Conservation (phyloP, 2,797 vertebrate species). For the Alosa sapidissima region DNA sequence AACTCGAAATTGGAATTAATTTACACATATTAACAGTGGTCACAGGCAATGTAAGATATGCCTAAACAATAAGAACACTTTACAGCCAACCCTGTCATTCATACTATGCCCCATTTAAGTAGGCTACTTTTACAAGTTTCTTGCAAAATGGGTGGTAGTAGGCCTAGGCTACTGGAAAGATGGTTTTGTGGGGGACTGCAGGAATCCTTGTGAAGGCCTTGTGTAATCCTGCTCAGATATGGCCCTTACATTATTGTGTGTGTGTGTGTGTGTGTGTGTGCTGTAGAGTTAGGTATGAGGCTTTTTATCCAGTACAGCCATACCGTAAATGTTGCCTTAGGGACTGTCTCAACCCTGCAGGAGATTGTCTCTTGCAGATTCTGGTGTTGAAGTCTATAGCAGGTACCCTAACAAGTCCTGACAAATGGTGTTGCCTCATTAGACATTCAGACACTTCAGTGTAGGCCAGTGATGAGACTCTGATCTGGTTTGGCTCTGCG, state of each 20-base stretch:
- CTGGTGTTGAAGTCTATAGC: not conserved
- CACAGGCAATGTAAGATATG: not conserved
- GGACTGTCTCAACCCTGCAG: slow-evolving; percentile 2
- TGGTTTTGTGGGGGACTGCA: not conserved
- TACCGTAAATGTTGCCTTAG: slow-evolving; percentile 6
- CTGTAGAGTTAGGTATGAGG: slow-evolving; percentile 7
- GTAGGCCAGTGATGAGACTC: not conserved
- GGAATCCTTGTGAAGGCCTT: not conserved
- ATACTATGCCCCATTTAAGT: not conserved
- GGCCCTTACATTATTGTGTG: not conserved
- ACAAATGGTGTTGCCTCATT: not conserved
- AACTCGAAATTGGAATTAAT: not conserved
- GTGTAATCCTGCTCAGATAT: not conserved
- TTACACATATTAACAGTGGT: not conserved
- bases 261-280: slow-evolving; percentile 37
- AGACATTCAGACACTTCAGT: not conserved
- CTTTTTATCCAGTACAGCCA: not conserved
- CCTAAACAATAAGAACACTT: not conserved
- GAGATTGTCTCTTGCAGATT: slow-evolving; percentile 1
- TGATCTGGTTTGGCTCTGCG: not conserved
- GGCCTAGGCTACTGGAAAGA: not conserved
- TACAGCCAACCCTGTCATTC: not conserved
- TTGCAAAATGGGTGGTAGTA: not conserved
- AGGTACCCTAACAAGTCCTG: slow-evolving; percentile 9
- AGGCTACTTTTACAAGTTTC: not conserved